Evolutionary conservation across 1,140 invertebrate species (phyloP), one percentile per base, ranked within the genome.

Genomic region (Procambarus clarkii): DNA sequence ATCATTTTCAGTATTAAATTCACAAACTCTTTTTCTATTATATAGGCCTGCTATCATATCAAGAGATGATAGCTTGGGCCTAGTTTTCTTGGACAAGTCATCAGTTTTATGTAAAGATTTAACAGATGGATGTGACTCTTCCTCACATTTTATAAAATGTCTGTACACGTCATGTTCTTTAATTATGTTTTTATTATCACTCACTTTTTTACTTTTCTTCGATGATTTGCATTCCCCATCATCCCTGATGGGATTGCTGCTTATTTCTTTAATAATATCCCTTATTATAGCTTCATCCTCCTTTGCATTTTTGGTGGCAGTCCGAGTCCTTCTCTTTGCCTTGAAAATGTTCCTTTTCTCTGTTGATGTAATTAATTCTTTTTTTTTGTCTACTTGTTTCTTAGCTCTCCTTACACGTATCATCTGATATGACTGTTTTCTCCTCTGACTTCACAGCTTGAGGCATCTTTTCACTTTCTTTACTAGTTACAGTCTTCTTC

Each of bases 231-330:
- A 34, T 24, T 34, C 69, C 34, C 21, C 64, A 69, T 74, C 44
- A 3, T 48, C 24, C n/a, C 34, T 34, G 24, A 18, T 13, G 21
- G 50, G 24, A 54, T n/a, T 58, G 0, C 54, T 21, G 50, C 54
- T 82, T 50, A 82, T 82, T 82, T 82, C 80, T 13, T 58, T 60
- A 82, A 82, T 82, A 34, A 82, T 82, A 2, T 9, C 45, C 15
- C 24, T 24, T 54, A 82, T 82, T 24, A 60, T 11, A 34, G 34
- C 80, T 24, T 82, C 24, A 54, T 58, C 80, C 21, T 50, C 7
- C 54, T 82, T 58, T 50, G 18, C 48, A 60, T 82, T 82, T 34
- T 34, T 60, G 21, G 18, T 60, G 21, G 18, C 54, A 24, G 24
- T 4, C 60, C 21, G 15, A 50, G 5, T 80, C 78, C 2, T 60